Evolutionary conservation across 2,113 vertebrate genomes (phyloP).

Genomic region (Aegotheles bennettii): DNA sequence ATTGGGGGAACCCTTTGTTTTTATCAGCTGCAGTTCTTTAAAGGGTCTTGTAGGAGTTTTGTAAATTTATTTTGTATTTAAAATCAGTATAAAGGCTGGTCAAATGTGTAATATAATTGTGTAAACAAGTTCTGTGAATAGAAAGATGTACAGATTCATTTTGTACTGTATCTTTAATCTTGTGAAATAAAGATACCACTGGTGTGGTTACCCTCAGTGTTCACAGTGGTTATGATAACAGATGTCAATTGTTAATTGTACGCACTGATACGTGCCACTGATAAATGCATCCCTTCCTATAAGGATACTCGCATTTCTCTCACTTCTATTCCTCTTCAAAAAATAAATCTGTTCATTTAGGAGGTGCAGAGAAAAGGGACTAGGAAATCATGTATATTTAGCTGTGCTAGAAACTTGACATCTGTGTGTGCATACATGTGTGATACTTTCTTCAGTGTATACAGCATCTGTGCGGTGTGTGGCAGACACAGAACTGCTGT

Average conservation of each 20-base stretch:
- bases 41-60: slow-evolving; percentile 70
- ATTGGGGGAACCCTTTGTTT: slow-evolving; percentile 41
- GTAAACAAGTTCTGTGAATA: slow-evolving; percentile 84
- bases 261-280: neutral
- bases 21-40: slow-evolving; percentile 64
- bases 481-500: neutral
- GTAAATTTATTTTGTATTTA: slow-evolving; percentile 82
- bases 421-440: neutral
- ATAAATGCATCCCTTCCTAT: neutral
- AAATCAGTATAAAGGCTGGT: slow-evolving; percentile 77
- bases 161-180: slow-evolving; percentile 83
- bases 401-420: neutral
- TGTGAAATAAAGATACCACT: slow-evolving; percentile 81
- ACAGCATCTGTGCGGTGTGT: neutral
- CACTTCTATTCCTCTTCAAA: neutral
- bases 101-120: slow-evolving; percentile 82
- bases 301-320: neutral
- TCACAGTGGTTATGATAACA: neutral
- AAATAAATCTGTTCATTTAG: neutral
- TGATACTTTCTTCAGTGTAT: neutral
- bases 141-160: slow-evolving; percentile 83
- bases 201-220: slow-evolving; percentile 68
- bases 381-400: neutral
- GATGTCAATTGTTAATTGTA: neutral
- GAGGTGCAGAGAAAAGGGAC: neutral